phyloP scores from a whole-genome alignment of 2,888 invertebrate genomes.

The Octonoba sinensis region DNA sequence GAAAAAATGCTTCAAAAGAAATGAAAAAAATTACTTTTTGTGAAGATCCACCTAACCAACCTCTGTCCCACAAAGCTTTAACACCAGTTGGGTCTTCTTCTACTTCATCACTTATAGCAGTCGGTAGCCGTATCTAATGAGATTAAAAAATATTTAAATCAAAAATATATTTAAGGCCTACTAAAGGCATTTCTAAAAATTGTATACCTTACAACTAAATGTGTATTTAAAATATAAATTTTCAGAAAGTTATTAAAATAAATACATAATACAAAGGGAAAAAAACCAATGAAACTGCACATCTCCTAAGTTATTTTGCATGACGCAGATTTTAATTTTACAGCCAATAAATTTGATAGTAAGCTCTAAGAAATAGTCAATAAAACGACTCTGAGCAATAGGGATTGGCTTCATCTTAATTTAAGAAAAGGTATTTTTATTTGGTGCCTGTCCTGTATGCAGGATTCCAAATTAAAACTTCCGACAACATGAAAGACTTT shows the following conservation, averaged over 20 bases:
- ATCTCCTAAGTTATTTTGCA: neutral
- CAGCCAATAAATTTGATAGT: no score
- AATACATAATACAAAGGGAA: no score
- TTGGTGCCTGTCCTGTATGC: no score
- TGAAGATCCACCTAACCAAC: constrained; percentile 94
- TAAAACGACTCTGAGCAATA: no score
- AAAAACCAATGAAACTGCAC: neutral
- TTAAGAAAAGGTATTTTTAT: no score
- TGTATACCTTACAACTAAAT: neutral
- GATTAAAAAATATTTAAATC: neutral
- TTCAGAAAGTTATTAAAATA: neutral
- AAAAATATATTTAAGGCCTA: neutral
- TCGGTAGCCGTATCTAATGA: constrained; percentile 80
- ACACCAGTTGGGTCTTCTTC: constrained; percentile 99
- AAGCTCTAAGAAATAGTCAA: no score
- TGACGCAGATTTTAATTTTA: no score
- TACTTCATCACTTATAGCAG: constrained; percentile 94
- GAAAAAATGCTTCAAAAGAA: neutral
- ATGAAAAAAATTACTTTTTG: constrained; percentile 81
- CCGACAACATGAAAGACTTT: no score
- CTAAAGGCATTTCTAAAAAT: neutral
- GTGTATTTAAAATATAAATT: no score
- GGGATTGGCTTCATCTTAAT: no score
- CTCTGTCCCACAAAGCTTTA: constrained; percentile 92
- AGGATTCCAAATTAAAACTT: no score